phyloP scores from a whole-genome alignment of 2,888 invertebrate species.

The Gymnoscelis rufifasciata region DNA sequence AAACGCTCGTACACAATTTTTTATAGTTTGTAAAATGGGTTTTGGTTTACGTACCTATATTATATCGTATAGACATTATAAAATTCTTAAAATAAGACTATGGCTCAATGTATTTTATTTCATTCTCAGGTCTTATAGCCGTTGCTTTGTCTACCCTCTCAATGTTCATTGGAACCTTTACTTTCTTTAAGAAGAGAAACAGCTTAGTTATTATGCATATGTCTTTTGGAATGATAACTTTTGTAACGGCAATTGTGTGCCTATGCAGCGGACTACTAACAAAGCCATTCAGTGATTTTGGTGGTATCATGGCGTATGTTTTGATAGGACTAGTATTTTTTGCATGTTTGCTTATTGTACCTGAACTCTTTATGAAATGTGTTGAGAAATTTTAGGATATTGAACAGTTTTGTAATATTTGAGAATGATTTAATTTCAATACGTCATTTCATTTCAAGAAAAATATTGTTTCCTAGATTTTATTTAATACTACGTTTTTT shows the following conservation, averaged over 20 bases:
- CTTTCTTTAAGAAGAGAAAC: slow-evolving; percentile 14
- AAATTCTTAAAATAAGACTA: too few relatives aligned
- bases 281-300: slow-evolving; percentile 34
- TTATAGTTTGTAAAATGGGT: too few relatives aligned
- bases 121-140: slow-evolving; percentile 36
- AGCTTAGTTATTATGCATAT: slow-evolving; percentile 35
- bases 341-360: slow-evolving; percentile 39
- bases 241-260: slow-evolving; percentile 41
- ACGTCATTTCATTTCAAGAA: too few relatives aligned
- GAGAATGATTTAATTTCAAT: too few relatives aligned
- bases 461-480: too few relatives aligned
- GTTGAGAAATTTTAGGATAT: slow-evolving; percentile 17
- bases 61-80: too few relatives aligned
- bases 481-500: too few relatives aligned
- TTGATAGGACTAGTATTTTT: slow-evolving; percentile 40
- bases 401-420: too few relatives aligned
- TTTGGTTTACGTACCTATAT: too few relatives aligned
- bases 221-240: slow-evolving; percentile 42
- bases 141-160: slow-evolving; percentile 28
- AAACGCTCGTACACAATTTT: too few relatives aligned
- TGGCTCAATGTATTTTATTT: too few relatives aligned
- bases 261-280: slow-evolving; percentile 36
- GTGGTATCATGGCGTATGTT: slow-evolving; percentile 23
- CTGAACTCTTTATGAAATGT: slow-evolving; percentile 41
- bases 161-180: slow-evolving; percentile 33